Percentiles rank a stretch among this genome's conserved stretches.
Conservation (phyloP, 2,888 invertebrate species). For the Entomobrya multifasciata region DNA sequence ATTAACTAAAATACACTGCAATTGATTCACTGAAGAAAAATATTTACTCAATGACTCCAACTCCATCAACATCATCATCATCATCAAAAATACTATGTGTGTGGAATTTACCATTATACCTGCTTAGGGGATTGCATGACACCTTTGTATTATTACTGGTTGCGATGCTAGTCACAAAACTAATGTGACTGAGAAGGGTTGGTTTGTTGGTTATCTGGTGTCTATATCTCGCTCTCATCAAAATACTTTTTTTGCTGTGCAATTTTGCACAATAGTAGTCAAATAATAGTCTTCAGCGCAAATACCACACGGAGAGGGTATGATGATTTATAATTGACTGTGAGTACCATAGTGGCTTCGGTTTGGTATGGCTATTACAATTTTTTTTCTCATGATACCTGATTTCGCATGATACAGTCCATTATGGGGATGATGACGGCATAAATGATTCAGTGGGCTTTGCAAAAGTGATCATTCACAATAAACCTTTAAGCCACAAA, state of each 20-base stretch:
- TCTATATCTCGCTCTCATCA: too few species aligned
- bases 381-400: constrained; percentile 36
- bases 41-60: constrained; percentile 15
- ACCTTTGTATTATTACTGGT: not conserved
- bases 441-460: constrained; percentile 21
- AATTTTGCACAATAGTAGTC: constrained; percentile 2
- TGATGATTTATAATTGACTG: too few species aligned
- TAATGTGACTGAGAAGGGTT: constrained; percentile 6
- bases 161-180: not conserved
- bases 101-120: not conserved
- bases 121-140: constrained; percentile 27
- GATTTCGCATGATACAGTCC: constrained; percentile 28
- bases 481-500: constrained; percentile 49
- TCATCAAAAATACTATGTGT: too few species aligned
- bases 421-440: constrained; percentile 19
- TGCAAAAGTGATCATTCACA: not conserved
- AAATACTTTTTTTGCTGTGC: not conserved
- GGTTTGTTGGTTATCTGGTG: not conserved
- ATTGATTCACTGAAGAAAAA: constrained; percentile 28
- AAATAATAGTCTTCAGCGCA: not conserved
- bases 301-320: not conserved
- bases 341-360: not conserved
- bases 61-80: constrained; percentile 21
- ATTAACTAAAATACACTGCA: constrained; percentile 31
- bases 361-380: not conserved